Conservation (phyloP, 2,113 vertebrate genomes). For the Mionectes macconnelli region DNA sequence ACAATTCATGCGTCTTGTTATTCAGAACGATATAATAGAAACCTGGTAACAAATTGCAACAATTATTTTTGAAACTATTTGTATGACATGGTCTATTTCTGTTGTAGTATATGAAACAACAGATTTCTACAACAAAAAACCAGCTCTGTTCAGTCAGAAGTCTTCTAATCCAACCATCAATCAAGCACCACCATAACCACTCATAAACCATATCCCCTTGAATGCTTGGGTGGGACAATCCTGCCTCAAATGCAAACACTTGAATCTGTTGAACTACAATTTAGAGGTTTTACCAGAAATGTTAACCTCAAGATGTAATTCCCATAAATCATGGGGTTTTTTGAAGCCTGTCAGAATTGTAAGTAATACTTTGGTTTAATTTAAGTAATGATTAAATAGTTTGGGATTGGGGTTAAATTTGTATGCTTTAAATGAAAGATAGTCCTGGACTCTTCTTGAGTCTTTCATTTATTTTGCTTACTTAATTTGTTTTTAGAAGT, state of each 20-base stretch:
- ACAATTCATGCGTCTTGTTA: neutral
- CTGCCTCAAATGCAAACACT: neutral
- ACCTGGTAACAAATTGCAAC: neutral
- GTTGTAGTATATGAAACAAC: neutral
- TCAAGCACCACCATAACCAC: neutral
- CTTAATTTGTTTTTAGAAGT: neutral
- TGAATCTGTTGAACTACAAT: neutral
- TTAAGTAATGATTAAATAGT: neutral
- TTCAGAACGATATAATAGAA: neutral
- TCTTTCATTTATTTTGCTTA: neutral
- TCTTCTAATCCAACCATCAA: neutral
- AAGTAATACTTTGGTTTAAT: neutral
- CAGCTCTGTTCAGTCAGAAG: neutral
- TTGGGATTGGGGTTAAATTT: neutral
- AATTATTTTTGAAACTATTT: neutral
- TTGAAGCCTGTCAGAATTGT: neutral
- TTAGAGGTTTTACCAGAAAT: neutral
- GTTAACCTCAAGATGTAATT: neutral
- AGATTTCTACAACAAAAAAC: neutral
- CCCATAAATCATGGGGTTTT: neutral
- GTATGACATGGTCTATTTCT: neutral
- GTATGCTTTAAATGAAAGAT: neutral
- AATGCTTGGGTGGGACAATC: neutral
- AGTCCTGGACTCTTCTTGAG: neutral
- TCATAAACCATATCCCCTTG: neutral